phyloP scores from a whole-genome alignment of 2,888 invertebrate species.

The Lithophane ornitopus region DNA sequence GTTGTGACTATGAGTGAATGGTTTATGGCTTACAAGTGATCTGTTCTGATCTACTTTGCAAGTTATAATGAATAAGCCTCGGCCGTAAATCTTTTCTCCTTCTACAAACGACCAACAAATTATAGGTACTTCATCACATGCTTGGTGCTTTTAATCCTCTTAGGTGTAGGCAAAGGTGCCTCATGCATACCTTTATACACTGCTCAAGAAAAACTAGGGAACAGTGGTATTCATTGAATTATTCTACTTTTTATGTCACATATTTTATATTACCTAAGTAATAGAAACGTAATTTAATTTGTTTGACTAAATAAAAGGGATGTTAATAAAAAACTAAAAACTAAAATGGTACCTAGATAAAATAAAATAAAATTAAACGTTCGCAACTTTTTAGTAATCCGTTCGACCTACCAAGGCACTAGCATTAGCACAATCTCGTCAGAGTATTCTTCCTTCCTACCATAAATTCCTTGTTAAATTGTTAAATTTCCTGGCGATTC shows the following conservation, averaged over 20 bases:
- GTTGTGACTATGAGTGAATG: slow-evolving; percentile 2
- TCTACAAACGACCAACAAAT: neutral
- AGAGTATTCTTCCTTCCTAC: neutral
- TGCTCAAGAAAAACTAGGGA: neutral
- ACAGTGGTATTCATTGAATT: neutral
- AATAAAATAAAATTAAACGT: no score
- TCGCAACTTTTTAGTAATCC: neutral
- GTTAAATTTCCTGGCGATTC: neutral
- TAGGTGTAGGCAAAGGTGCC: neutral
- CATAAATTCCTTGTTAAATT: neutral
- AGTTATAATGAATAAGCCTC: neutral
- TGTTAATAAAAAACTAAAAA: neutral
- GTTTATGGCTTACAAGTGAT: slow-evolving; percentile 11
- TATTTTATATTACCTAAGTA: neutral
- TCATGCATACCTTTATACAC: neutral
- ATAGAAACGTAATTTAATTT: neutral
- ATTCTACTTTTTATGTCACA: neutral
- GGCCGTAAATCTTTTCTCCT: neutral
- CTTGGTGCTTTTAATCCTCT: neutral
- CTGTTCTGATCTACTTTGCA: slow-evolving; percentile 4
- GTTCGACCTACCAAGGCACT: neutral
- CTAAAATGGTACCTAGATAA: no score
- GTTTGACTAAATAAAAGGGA: neutral
- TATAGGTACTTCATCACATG: neutral
- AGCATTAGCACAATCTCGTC: neutral